Base-by-base conservation (phyloP, 2,113 vertebrate species). In the Amblyopsis rosae region DNA sequence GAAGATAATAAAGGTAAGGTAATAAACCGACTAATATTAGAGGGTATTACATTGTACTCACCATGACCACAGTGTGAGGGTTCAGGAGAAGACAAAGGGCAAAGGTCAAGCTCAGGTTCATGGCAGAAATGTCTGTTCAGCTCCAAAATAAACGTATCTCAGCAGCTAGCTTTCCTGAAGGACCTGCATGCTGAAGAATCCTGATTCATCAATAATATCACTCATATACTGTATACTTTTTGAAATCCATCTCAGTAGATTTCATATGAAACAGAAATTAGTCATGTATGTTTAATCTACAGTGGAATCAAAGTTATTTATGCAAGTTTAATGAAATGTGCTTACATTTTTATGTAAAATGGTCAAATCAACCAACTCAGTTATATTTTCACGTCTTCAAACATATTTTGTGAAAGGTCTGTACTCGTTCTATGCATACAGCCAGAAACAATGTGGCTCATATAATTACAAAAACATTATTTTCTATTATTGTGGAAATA, bases 401-500 rank as follows among this genome's bases (percentile, higher is more conserved):
- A 13, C 51, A 17, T 17, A 48, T 17, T 26, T 72, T 67, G 54
- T 69, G 15, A 69, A 51, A 77, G 19, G 51, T 67, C 76, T 74
- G 57, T 69, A 67, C 57, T 53, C 26, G 59, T 69, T 75, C 63
- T 9, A 45, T 33, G 79, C 70, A 76, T 72, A 63, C 16, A 71
- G 55, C 11, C 1, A 35, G 73, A 81, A 81, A 78, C 71, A 85
- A 69, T 67, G 62, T 50, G 17, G 48, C 76, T 75, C 70, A 74
- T 59, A 77, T 73, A 80, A 64, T 61, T 53, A 66, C 59, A 61
- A 73, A 82, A 66, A 72, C 57, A 80, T 61, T 0, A 58, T 66
- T 77, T 74, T 73, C 63, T 69, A 75, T 82, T 74, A 78, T 35
- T 17, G 66, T 79, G 79, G 74, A 86, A 81, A 61, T 35, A 58